Base-by-base conservation (phyloP, 2,113 vertebrate genomes). In the Callorhinus ursinus region DNA sequence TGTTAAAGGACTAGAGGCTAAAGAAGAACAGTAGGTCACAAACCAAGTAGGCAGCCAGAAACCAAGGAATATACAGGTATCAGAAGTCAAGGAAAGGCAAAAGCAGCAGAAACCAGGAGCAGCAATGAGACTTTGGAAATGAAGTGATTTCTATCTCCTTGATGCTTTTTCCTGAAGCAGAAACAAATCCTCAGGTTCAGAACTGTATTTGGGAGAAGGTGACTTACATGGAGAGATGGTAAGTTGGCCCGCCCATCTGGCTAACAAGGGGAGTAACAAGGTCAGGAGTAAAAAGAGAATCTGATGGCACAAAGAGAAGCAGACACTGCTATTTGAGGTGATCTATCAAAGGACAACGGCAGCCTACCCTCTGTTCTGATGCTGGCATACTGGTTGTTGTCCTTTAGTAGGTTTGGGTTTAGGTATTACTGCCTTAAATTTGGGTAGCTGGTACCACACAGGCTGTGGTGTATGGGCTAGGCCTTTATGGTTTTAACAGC, bases 81-180 rank as follows among this genome's bases (percentile, higher is more conserved):
- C 26, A 53, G 14, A 84, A 59, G 57, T 53, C n/a, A 90, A 71
- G 61, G 65, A 39, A 42, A 79, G 36, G 36, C 49, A 53, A 80
- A 90, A 81, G 36, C 6, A 77, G 92, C 19, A 88, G 82, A 59
- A 79, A 13, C 28, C 31, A 55, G 42, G 28, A 88, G 31, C 5
- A 81, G 22, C 84, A 96, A 36, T 67, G 22, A 97, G 82, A 84
- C 46, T 5, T 28, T 28, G 19, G 71, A 95, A 96, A 90, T 57
- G 12, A 97, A 95, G n/a, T 63, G 42, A 84, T 93, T 84, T 90
- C 63, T 90, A 55, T 21, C 42, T 81, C 67, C 87, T 74, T 77
- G 53, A 80, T 18, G 3, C 65, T 91, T 89, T 92, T 57, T 81
- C 36, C 55, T 81, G 31, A 69, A 76, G 42, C 13, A 51, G 26